These are phyloP conservation scores for Mohoua ochrocephala DNA, from an alignment of 2,113 vertebrate species.

Conservation along the genomic window DNA sequence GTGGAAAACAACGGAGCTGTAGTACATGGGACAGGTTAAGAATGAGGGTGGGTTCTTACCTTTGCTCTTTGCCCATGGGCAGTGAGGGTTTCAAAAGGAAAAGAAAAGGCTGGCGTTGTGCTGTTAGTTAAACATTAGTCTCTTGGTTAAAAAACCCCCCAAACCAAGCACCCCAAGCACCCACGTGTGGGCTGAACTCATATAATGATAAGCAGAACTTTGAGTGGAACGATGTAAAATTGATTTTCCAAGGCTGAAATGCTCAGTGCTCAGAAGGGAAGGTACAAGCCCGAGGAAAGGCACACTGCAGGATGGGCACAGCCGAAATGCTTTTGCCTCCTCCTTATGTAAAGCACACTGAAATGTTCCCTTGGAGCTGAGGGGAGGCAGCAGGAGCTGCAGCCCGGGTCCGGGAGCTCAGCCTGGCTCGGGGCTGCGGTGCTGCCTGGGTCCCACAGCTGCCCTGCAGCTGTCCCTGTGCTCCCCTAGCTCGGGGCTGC, in stretches of 20 bases:
- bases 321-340: neutral
- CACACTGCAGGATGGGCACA: accelerated
- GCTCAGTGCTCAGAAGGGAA: neutral
- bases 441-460: neutral
- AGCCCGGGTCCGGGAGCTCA: neutral
- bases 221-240: neutral
- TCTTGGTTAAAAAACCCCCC: neutral
- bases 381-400: neutral
- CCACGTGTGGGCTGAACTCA: accelerated
- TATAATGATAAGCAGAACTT: neutral
- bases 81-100: neutral
- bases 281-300: neutral
- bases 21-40: neutral
- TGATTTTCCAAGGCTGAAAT: neutral
- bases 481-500: neutral
- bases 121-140: neutral
- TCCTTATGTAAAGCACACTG: accelerated
- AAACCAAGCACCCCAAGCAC: no score
- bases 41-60: neutral
- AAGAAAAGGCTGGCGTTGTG: neutral
- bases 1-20: neutral
- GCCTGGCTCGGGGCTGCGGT: accelerated
- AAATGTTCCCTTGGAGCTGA: neutral
- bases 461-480: neutral
- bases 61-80: neutral